phyloP scores from a whole-genome alignment of 2,797 vertebrate genomes.

The Spinus olivaceus region DNA sequence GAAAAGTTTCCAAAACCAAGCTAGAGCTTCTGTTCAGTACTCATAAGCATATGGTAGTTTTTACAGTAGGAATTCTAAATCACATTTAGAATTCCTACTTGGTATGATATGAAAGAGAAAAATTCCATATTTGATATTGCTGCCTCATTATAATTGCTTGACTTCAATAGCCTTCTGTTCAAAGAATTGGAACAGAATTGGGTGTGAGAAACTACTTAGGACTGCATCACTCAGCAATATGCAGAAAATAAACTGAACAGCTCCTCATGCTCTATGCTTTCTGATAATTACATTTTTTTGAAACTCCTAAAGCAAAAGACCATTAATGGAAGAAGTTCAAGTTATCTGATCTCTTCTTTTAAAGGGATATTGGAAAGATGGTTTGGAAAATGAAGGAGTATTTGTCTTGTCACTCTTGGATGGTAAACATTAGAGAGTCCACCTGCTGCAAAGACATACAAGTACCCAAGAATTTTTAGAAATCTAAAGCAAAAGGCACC shows the following conservation, averaged over 20 bases:
- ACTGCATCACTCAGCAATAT: conserved; percentile 16
- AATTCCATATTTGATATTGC: conserved; percentile 19
- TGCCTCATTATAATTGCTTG: conserved; percentile 33
- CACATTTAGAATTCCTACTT: conserved; percentile 1
- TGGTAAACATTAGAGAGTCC: background rate
- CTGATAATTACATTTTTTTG: background rate
- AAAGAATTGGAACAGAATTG: conserved; percentile 20
- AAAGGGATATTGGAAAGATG: background rate
- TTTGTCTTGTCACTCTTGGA: background rate
- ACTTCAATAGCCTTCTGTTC: conserved; percentile 46
- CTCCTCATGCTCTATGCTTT: background rate
- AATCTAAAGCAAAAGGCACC: background rate
- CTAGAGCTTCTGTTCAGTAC: background rate
- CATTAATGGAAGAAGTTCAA: background rate
- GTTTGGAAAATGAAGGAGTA: background rate
- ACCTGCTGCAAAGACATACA: background rate
- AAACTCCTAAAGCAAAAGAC: background rate
- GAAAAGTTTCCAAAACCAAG: conserved; percentile 16
- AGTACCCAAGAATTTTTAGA: background rate
- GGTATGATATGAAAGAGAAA: conserved; percentile 31
- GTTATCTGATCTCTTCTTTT: background rate
- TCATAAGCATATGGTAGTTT: conserved; percentile 43
- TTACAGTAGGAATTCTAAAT: background rate
- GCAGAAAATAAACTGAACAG: conserved; percentile 17
- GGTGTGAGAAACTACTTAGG: conserved; percentile 27